Conservation (phyloP, 2,113 vertebrate species). For the Sterna hirundo region DNA sequence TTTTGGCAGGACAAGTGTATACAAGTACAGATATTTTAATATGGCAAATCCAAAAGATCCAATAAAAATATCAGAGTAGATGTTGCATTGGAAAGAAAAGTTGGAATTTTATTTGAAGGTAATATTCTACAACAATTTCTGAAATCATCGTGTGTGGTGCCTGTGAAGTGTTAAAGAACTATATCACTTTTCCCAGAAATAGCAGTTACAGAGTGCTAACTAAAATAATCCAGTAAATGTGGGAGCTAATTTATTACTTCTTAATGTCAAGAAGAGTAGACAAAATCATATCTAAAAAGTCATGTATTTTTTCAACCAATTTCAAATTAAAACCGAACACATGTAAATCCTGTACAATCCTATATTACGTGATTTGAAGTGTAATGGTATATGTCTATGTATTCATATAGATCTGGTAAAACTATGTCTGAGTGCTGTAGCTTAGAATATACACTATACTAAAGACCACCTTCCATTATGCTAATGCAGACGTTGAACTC, state of each 20-base stretch:
- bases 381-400: neutral
- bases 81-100: neutral
- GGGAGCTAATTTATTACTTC: neutral
- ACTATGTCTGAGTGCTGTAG: fast-evolving
- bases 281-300: neutral
- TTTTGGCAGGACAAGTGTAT: no score
- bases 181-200: neutral
- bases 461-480: neutral
- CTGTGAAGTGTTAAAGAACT: neutral
- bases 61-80: neutral
- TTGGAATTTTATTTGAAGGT: neutral
- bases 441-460: neutral
- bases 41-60: neutral
- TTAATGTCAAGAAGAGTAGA: neutral
- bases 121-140: neutral
- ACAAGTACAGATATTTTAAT: neutral
- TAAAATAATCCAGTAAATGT: neutral
- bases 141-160: neutral
- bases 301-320: neutral
- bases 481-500: neutral
- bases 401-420: neutral
- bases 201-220: neutral
- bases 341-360: neutral
- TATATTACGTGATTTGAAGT: neutral
- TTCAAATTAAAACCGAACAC: neutral